phyloP scores from a whole-genome alignment of 1,140 invertebrate species.

The Bombus waltoni region DNA sequence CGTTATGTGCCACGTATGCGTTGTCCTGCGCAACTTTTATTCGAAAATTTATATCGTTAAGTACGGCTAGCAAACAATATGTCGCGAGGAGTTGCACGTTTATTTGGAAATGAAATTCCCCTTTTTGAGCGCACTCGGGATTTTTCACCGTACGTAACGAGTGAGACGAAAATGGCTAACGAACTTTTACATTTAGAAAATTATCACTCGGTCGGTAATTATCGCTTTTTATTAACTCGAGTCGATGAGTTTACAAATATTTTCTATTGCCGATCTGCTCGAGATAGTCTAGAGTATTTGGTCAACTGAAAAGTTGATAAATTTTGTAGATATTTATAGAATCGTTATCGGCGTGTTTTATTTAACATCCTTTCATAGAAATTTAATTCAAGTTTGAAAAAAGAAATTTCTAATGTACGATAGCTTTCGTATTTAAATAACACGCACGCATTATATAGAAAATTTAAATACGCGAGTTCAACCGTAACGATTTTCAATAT shows the following conservation, averaged over 20 bases:
- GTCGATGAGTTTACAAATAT: no score
- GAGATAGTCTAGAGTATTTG: background rate
- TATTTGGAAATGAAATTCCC: background rate
- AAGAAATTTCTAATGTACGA: no score
- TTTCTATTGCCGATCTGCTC: no score
- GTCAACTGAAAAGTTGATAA: background rate
- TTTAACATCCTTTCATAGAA: no score
- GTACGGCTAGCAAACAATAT: background rate
- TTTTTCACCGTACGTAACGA: background rate
- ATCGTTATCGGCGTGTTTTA: no score
- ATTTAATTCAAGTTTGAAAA: no score
- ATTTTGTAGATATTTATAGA: background rate
- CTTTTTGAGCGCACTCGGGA: background rate
- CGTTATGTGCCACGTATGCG: background rate
- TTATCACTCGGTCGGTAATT: background rate
- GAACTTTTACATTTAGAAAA: background rate
- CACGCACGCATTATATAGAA: no score
- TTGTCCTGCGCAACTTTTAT: constrained; percentile 18
- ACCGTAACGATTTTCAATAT: no score
- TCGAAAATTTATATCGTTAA: constrained; percentile 31
- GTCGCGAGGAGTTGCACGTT: background rate
- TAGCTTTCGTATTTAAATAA: no score
- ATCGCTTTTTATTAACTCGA: background rate
- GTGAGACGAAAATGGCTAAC: background rate
- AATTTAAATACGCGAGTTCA: no score